Evolutionary conservation across 2,888 invertebrate species (phyloP), one percentile per base, ranked within the genome.

Genomic region (Lasioglossum pauxillum): DNA sequence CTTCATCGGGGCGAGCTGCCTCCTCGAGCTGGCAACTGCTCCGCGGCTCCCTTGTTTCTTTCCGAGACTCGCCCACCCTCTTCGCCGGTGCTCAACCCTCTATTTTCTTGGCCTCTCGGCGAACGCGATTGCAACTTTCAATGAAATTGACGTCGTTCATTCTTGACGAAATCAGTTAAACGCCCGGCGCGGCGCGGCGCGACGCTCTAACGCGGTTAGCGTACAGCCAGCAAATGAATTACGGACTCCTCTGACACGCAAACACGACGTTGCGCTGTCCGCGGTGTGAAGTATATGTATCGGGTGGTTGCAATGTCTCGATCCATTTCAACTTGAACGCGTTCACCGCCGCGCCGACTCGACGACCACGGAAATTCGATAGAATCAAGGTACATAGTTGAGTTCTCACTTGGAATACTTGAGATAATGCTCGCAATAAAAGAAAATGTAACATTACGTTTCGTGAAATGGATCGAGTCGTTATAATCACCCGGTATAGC

Each of bases 91-190:
- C 53, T 53, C 53, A 10, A 53, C 31, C 57, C 75, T 38, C 31
- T 8, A 3, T 16, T 35, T 46, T 46, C 38, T 16, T 16, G 8
- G 27, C 31, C 7, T 53, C 41, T 49, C 16, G 31, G 12, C n/a
- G 31, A 57, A 46, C 41, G n/a, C 2, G 23, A 31, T 69, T 46
- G 69, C n/a, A 78, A 53, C 49, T 78, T 49, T n/a, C 19, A 38
- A 67, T 53, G 60, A 27, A 78, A 64, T 72, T 82, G 31, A 16
- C 31, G 46, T 67, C 78, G 72, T n/a, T 67, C 60, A 19, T 69
- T 78, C 38, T 53, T 78, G 69, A 78, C 69, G 60, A 16, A 27
- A 23, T 78, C 23, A 5, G 35, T 60, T 75, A 35, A 77, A 77
- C 31, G n/a, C 16, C 35, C 44, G 14, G 31, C 49, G 7, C 23